These are phyloP conservation scores for Sebastes matsubarae DNA, from an alignment of 2,797 vertebrate genomes.

Conservation along the genomic window DNA sequence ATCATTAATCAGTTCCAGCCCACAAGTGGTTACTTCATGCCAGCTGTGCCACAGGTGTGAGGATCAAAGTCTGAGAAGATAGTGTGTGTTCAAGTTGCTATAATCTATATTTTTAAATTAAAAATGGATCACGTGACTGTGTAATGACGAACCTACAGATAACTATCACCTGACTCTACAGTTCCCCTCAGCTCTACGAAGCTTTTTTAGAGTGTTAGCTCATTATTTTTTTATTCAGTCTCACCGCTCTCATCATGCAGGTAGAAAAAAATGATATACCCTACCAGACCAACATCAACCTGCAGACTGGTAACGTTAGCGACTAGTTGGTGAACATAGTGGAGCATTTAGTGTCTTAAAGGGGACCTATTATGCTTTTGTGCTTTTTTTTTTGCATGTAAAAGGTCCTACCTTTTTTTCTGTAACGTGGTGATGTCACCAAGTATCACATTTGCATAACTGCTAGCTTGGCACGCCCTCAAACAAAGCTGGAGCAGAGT, in stretches of 20 bases:
- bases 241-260: neutral
- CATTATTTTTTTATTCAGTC: neutral
- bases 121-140: no score
- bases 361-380: no score
- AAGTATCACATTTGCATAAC: no score
- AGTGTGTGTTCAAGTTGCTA: neutral
- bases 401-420: no score
- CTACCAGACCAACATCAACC: neutral
- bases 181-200: neutral
- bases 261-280: neutral
- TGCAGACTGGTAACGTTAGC: neutral
- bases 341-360: neutral
- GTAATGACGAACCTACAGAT: neutral
- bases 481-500: no score
- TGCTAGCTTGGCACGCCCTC: no score
- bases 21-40: slow-evolving; percentile 96
- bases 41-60: slow-evolving; percentile 89
- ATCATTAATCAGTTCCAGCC: slow-evolving; percentile 99
- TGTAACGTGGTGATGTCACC: no score
- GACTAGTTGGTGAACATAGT: neutral
- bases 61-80: neutral
- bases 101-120: neutral
- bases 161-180: neutral
- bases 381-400: no score
- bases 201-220: neutral